These are phyloP conservation scores for Aurelia coerulea DNA, from an alignment of 30 jellyfish, hydroid and myxozoan species.

Conservation along the genomic window DNA sequence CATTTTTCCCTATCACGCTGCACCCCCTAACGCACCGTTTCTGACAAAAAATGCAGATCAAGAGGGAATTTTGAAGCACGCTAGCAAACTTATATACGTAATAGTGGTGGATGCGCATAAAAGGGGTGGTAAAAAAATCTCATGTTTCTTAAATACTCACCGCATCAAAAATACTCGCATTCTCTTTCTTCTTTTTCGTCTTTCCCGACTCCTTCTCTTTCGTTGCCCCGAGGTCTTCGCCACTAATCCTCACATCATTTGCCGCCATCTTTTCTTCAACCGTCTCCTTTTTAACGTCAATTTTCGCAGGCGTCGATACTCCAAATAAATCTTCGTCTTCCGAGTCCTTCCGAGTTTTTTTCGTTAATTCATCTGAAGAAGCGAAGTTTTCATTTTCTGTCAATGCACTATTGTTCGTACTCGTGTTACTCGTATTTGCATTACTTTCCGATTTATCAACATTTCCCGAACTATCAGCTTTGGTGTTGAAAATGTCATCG, in stretches of 20 bases:
- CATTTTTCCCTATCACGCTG: no score
- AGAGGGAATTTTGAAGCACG: no score
- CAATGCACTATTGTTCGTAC: neutral
- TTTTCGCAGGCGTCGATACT: neutral
- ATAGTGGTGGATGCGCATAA: no score
- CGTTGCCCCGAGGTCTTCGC: neutral
- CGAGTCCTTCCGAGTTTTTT: conserved; percentile 14
- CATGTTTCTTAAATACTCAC: neutral
- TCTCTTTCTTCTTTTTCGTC: conserved; percentile 51
- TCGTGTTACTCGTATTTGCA: neutral
- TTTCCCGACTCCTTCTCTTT: conserved; percentile 32
- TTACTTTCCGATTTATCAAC: neutral
- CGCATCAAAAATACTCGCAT: conserved; percentile 27
- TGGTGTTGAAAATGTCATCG: conserved; percentile 33
- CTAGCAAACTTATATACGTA: no score
- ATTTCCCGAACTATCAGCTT: neutral
- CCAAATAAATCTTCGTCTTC: conserved; percentile 62
- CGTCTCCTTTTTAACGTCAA: neutral
- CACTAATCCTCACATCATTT: neutral
- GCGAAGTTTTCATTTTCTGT: neutral
- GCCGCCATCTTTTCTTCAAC: neutral
- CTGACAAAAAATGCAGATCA: neutral
- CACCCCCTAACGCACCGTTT: neutral
- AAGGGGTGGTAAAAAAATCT: no score
- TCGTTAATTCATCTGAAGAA: neutral